phyloP scores from a whole-genome alignment of 2,113 vertebrate genomes.

The Cyrtonyx montezumae region DNA sequence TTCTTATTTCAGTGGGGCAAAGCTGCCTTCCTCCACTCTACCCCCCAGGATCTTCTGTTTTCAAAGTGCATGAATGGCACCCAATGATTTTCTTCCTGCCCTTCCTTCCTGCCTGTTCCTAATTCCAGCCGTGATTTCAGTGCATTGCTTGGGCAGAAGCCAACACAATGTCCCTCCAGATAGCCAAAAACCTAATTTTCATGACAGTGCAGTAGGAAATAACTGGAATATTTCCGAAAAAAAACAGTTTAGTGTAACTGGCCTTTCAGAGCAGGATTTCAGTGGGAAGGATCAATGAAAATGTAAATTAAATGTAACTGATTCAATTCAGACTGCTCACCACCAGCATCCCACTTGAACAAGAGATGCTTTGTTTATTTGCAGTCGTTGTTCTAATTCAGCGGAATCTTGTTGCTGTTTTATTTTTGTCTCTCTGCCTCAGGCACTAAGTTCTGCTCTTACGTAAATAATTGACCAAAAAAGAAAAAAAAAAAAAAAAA shows the following conservation, averaged over 20 bases:
- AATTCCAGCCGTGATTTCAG: conserved; percentile 1
- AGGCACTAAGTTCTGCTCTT: conserved; percentile 11
- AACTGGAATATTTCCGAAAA: conserved; percentile 60
- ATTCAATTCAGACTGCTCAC: conserved; percentile 44
- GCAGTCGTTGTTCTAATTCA: conserved; percentile 19
- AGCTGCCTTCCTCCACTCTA: background rate
- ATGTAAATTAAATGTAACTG: conserved; percentile 54
- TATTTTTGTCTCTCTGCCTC: conserved; percentile 26
- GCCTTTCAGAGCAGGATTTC: conserved; percentile 49
- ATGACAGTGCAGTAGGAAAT: conserved; percentile 55
- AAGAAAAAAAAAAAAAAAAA: background rate
- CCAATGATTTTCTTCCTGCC: conserved; percentile 32
- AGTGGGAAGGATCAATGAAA: conserved; percentile 56
- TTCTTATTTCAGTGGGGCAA: conserved; percentile 31
- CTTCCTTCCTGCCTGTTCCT: conserved; percentile 39
- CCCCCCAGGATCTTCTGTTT: background rate
- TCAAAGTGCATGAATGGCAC: conserved; percentile 7
- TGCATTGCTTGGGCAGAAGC: conserved; percentile 40
- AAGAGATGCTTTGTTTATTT: conserved; percentile 61
- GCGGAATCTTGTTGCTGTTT: background rate
- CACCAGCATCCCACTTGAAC: conserved; percentile 8
- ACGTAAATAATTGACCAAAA: background rate
- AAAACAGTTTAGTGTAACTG: conserved; percentile 54
- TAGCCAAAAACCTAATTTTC: conserved; percentile 29
- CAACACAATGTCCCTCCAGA: conserved; percentile 21